These are phyloP conservation scores for Polyodon spathula DNA, from an alignment of 2,113 vertebrate genomes.

Conservation along the genomic window DNA sequence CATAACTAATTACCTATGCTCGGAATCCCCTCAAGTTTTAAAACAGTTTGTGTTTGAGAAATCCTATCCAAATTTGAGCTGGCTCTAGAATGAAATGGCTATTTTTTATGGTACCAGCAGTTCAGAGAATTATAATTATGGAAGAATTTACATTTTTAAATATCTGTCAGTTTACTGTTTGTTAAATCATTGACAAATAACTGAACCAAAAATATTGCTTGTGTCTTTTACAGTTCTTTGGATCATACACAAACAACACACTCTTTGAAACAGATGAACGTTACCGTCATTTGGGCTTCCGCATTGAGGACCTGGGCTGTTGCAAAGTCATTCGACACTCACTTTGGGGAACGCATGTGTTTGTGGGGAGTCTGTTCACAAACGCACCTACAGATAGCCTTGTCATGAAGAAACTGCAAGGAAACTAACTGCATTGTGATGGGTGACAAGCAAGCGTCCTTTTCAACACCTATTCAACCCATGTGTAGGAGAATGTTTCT, in stretches of 20 bases:
- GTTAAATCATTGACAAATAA: too few species aligned
- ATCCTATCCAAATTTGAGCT: too few species aligned
- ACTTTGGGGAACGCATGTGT: slow-evolving; percentile 65
- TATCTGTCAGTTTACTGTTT: too few species aligned
- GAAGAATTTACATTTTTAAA: too few species aligned
- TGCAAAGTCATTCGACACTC: slow-evolving; percentile 85
- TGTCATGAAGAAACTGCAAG: slow-evolving; percentile 73
- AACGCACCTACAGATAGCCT: slow-evolving; percentile 74
- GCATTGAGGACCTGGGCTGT: slow-evolving; percentile 78
- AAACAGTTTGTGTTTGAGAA: not conserved
- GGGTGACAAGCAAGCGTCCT: slow-evolving; percentile 13
- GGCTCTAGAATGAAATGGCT: too few species aligned
- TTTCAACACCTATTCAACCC: too few species aligned
- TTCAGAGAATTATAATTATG: too few species aligned
- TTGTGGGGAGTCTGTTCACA: slow-evolving; percentile 87
- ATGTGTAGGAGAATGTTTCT: too few species aligned
- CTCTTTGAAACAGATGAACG: slow-evolving; percentile 63
- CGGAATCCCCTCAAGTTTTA: slow-evolving; percentile 1
- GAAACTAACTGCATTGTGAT: slow-evolving; percentile 35
- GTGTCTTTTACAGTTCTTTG: slow-evolving; percentile 68
- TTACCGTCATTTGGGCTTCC: slow-evolving; percentile 71
- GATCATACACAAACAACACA: slow-evolving; percentile 59
- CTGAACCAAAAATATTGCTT: slow-evolving; percentile 4
- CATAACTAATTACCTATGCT: too few species aligned
- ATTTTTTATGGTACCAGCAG: too few species aligned